Conservation (phyloP, 2,888 invertebrate genomes). For the Cinara cedri region DNA sequence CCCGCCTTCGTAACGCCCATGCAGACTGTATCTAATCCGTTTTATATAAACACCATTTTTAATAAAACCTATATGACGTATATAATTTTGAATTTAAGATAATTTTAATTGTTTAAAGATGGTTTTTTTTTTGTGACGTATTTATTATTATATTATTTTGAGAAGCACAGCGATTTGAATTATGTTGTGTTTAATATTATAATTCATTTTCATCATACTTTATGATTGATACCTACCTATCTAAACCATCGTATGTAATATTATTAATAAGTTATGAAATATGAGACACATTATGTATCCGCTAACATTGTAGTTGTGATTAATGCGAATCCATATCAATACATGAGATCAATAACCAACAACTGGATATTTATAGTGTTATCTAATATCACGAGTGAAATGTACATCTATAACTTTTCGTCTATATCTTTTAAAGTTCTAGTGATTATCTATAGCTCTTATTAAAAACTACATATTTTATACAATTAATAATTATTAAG, state of each 20-base stretch:
- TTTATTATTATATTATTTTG: neutral
- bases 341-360: neutral
- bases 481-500: no score
- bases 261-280: neutral
- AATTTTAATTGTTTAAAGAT: no score
- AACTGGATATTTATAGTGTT: neutral
- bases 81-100: no score
- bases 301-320: neutral
- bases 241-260: no score
- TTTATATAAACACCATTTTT: no score
- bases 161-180: neutral
- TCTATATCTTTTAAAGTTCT: neutral
- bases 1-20: no score
- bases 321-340: neutral
- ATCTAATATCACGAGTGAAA: neutral
- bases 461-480: no score
- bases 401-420: neutral
- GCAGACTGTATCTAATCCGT: no score
- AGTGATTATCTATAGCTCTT: neutral
- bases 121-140: neutral
- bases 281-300: neutral
- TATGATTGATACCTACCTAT: no score
- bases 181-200: neutral
- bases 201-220: neutral
- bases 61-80: no score